Percentiles rank a stretch among this genome's conserved stretches.
phyloP scores from a whole-genome alignment of 2,888 invertebrate species.

The Limenitis camilla region DNA sequence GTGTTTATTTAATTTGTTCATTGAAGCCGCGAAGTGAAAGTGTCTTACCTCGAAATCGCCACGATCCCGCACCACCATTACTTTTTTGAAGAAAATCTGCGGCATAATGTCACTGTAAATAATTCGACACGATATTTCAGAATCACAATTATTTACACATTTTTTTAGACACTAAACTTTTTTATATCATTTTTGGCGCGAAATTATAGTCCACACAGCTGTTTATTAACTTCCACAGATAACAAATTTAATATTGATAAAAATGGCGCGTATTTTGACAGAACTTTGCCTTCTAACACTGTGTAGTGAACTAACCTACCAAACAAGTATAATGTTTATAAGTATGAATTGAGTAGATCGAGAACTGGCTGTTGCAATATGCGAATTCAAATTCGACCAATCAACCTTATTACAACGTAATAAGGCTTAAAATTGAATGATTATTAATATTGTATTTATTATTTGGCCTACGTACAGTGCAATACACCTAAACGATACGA shows the following conservation, averaged over 20 bases:
- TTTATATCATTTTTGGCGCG: conserved; percentile 13
- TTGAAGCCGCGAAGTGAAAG: conserved; percentile 52
- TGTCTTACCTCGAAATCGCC: conserved; percentile 64
- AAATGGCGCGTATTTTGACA: too few species aligned
- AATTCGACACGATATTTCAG: conserved; percentile 16
- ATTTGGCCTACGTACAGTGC: conserved; percentile 45
- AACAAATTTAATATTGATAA: too few species aligned
- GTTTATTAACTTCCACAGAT: too few species aligned
- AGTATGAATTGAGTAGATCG: conserved; percentile 59
- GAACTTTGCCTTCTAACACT: conserved; percentile 62
- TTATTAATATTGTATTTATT: conserved; percentile 31
- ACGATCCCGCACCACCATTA: conserved; percentile 66
- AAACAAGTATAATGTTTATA: conserved; percentile 64
- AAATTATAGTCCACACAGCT: too few species aligned
- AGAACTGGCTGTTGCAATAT: conserved; percentile 57
- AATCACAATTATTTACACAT: conserved; percentile 20
- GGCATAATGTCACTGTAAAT: conserved; percentile 50
- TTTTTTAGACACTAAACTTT: conserved; percentile 24
- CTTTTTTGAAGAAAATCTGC: conserved; percentile 73
- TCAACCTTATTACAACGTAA: not conserved
- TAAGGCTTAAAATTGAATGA: conserved; percentile 35
- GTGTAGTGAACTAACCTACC: conserved; percentile 59
- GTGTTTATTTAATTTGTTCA: conserved; percentile 15
- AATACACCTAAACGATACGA: conserved; percentile 39
- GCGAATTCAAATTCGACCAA: conserved; percentile 28